A percentile compares a stretch with the other conserved stretches of the same genome.
Conservation (phyloP, 1,140 invertebrate genomes). For the Lepidurus packardi region DNA sequence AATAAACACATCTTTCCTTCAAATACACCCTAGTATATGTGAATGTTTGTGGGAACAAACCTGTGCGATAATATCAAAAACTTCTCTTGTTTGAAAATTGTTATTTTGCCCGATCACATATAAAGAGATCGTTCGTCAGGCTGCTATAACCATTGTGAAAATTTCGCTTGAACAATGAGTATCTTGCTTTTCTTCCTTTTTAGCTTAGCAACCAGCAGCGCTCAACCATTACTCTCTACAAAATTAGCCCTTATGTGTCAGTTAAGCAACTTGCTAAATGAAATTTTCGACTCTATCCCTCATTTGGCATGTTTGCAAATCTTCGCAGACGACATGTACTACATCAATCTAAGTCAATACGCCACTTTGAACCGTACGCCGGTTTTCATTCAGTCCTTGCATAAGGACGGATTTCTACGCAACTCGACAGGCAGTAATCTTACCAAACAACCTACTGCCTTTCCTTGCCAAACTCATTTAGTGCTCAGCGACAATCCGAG, state of each 20-base stretch:
- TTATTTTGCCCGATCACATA: too few species aligned
- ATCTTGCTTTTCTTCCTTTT: not conserved
- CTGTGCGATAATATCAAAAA: too few species aligned
- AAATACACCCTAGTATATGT: too few species aligned
- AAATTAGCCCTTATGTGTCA: not conserved
- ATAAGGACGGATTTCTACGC: not conserved
- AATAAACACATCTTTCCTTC: too few species aligned
- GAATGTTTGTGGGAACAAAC: too few species aligned
- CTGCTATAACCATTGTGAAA: too few species aligned
- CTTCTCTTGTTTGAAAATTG: too few species aligned
- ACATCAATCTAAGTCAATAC: not conserved
- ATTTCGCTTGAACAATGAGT: too few species aligned
- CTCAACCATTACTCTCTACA: not conserved
- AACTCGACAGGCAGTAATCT: not conserved
- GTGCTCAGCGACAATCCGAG: not conserved
- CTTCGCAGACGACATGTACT: not conserved
- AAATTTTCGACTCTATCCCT: not conserved
- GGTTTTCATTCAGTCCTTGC: not conserved
- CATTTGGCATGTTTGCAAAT: not conserved
- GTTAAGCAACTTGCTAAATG: not conserved
- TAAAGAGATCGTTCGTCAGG: too few species aligned
- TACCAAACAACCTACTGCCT: not conserved
- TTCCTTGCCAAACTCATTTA: not conserved
- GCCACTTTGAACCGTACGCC: not conserved
- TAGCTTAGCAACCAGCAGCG: not conserved